Conservation (phyloP, 2,113 vertebrate species). For the Saccopteryx leptura region DNA sequence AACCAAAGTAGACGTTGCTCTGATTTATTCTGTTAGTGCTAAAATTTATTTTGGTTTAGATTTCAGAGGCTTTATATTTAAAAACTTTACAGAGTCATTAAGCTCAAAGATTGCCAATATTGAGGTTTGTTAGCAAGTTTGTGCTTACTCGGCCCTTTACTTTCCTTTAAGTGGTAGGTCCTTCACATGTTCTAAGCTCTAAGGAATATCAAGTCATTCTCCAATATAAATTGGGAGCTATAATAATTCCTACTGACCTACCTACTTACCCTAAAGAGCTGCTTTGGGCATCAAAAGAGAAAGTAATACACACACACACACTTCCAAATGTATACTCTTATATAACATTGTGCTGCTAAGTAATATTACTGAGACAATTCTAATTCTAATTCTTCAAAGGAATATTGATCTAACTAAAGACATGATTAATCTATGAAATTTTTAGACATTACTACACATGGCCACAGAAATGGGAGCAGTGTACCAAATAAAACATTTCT, state of each 20-base stretch:
- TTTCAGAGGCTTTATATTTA: conserved; percentile 26
- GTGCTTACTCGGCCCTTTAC: background rate
- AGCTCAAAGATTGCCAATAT: background rate
- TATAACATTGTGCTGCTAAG: background rate
- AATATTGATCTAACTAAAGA: background rate
- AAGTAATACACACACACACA: background rate
- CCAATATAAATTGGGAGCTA: background rate
- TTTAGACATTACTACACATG: conserved; percentile 61
- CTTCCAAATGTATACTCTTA: background rate
- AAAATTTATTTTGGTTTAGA: background rate
- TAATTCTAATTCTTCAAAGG: background rate
- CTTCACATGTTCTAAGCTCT: background rate
- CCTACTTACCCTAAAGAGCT: background rate
- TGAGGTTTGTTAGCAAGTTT: background rate
- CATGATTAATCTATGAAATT: conserved; percentile 26
- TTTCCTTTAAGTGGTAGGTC: background rate
- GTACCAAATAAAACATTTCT: conserved; percentile 66
- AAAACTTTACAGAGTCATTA: background rate
- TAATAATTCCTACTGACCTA: background rate
- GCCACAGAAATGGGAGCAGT: background rate
- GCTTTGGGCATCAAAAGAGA: background rate
- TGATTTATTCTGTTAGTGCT: background rate
- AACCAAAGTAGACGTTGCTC: background rate
- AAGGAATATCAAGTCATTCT: background rate
- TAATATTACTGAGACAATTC: background rate